Conservation (phyloP, 2,113 vertebrate species). For the Oryctolagus cuniculus region DNA sequence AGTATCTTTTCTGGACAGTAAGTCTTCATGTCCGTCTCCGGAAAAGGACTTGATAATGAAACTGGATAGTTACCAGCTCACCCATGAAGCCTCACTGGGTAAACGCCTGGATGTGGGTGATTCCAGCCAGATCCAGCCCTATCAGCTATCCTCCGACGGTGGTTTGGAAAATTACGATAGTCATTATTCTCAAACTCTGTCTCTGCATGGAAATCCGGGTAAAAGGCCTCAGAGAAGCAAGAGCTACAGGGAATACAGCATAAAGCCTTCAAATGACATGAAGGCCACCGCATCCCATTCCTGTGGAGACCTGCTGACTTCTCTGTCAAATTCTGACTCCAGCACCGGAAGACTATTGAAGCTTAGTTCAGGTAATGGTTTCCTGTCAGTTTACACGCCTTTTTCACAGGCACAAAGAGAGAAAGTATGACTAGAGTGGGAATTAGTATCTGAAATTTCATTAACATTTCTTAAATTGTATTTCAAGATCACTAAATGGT, state of each 20-base stretch:
- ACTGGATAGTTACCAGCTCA: conserved; percentile 64
- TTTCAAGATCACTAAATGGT: background rate
- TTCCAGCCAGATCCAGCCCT: conserved; percentile 71
- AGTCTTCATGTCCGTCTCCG: conserved; percentile 74
- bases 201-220: conserved; percentile 68
- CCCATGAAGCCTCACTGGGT: conserved; percentile 67
- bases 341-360: conserved; percentile 79
- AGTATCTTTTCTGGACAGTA: conserved; percentile 83
- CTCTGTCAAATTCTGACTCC: conserved; percentile 72
- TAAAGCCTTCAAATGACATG: conserved; percentile 67
- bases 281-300: conserved; percentile 69
- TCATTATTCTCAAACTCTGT: conserved; percentile 70
- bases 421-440: conserved; percentile 2
- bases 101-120: conserved; percentile 76
- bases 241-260: conserved; percentile 64
- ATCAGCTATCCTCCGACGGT: conserved; percentile 65
- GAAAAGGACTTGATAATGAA: conserved; percentile 77
- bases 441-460: background rate
- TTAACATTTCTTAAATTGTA: conserved; percentile 35
- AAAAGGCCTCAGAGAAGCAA: conserved; percentile 76
- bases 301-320: conserved; percentile 66
- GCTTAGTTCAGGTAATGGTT: conserved; percentile 83
- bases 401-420: conserved; percentile 16
- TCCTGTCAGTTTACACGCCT: conserved; percentile 12
- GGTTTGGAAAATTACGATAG: conserved; percentile 73